Evolutionary conservation across 1,140 invertebrate species (phyloP).

Genomic region (Neodiprion lecontei): DNA sequence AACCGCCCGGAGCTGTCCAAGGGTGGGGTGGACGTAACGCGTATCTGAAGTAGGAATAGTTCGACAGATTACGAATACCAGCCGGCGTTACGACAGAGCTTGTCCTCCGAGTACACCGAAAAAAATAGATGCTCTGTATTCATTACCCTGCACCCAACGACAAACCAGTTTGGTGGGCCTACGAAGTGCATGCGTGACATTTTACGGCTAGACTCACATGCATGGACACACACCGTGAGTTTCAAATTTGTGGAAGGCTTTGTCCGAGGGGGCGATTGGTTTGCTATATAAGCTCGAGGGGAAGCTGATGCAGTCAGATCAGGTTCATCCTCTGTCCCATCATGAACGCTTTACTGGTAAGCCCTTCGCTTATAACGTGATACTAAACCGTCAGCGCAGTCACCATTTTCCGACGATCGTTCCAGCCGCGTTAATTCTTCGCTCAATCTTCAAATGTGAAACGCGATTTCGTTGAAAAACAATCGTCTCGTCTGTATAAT

Average conservation of each 20-base stretch:
- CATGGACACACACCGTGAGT: background rate
- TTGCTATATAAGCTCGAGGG: background rate
- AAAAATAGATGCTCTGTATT: conserved; percentile 2
- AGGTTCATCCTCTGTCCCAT: conserved; percentile 8
- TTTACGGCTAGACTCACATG: background rate
- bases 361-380: background rate
- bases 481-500: too few species aligned
- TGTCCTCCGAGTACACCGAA: background rate
- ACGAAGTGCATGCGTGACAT: background rate
- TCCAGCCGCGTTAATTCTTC: too few species aligned
- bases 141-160: background rate
- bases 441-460: too few species aligned
- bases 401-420: too few species aligned
- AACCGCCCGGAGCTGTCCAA: conserved; percentile 1
- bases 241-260: conserved; percentile 7
- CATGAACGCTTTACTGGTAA: conserved; percentile 11
- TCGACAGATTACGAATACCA: background rate
- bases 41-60: background rate
- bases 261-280: conserved; percentile 1
- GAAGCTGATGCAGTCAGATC: conserved; percentile 8
- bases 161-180: background rate
- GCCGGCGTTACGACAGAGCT: background rate
- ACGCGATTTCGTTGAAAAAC: too few species aligned
- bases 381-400: background rate
- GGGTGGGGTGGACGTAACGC: background rate